Base-by-base conservation (phyloP, 2,113 vertebrate species). In the Nesoenas mayeri region DNA sequence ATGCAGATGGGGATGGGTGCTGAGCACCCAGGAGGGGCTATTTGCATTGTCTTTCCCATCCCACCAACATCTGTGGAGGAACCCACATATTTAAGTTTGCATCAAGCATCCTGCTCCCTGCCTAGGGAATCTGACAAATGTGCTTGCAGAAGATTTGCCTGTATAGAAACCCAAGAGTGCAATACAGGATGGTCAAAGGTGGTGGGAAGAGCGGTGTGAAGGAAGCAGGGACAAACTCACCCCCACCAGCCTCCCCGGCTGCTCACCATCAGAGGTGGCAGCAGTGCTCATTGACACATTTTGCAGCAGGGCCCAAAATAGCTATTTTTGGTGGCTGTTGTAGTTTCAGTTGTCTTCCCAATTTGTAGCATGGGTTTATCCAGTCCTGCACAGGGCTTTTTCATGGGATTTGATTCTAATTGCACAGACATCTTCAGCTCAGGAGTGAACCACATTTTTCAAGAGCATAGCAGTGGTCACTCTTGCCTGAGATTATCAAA, bases 401-500 rank as follows among this genome's bases (percentile, higher is more conserved):
- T 32, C 21, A 36, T 21, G 15, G 44, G n/a, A 40, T 70, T 65
- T 34, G 5, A 6, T 24, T 66, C 54, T 54, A 60, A 31, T 25
- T 29, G 15, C 5, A 15, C 15, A 65, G 14, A 3, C 11, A 36
- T 24, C 38, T 71, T 71, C 15, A 65, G 22, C 38, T 54, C n/a
- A 54, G 31, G 11, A 60, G 5, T 5, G 21, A 75, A 15, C 18
- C 21, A 24, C 15, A 6, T 24, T 51, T 50, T 24, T 53, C 29
- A 53, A 47, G 25, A 36, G 18, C 3, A 1, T 47, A 24, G n/a
- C 8, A 74, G 22, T 1, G 0, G 16, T 36, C 40, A 11, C 12
- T 48, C n/a, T 65, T 40, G 4, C 28, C 15, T 3, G 1, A 22
- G 2, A 28, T 2, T 50, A 40, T 10, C 9, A 62, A 67, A 36